Evolutionary conservation across 1,140 invertebrate species (phyloP).

Genomic region (Zaprionus gabonicus): DNA sequence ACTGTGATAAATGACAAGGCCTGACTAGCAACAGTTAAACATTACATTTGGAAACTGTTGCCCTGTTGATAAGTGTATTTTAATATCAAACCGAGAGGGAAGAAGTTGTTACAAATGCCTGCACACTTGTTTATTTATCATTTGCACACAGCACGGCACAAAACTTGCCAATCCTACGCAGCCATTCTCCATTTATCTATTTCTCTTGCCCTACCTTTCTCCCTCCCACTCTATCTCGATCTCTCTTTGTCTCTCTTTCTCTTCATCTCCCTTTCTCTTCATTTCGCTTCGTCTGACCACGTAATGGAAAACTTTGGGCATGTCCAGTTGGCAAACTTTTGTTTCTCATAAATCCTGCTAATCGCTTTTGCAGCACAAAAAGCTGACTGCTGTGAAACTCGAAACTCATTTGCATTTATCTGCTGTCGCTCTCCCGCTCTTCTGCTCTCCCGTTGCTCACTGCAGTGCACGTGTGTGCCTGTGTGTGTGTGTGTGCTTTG

Average conservation of each 20-base stretch:
- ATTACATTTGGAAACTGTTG: not conserved
- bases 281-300: conserved; percentile 36
- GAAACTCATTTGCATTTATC: conserved; percentile 41
- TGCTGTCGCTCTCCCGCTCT: conserved; percentile 27
- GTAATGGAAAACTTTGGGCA: conserved; percentile 64
- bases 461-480: conserved; percentile 1
- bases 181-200: conserved; percentile 47
- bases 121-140: conserved; percentile 78
- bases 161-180: conserved; percentile 42
- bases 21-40: too few relatives aligned
- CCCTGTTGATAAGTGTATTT: conserved; percentile 24
- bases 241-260: conserved; percentile 15
- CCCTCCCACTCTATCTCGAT: not conserved
- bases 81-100: conserved; percentile 22
- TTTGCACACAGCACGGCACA: conserved; percentile 50
- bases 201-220: not conserved
- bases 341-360: conserved; percentile 72
- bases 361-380: conserved; percentile 68
- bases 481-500: conserved; percentile 25
- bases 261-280: not conserved
- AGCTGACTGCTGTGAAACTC: conserved; percentile 63
- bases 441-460: not conserved
- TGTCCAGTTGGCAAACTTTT: conserved; percentile 49
- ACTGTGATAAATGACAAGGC: too few relatives aligned
- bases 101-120: conserved; percentile 51